phyloP scores from a whole-genome alignment of 2,797 vertebrate genomes.

The Pseudomugil gertrudae region DNA sequence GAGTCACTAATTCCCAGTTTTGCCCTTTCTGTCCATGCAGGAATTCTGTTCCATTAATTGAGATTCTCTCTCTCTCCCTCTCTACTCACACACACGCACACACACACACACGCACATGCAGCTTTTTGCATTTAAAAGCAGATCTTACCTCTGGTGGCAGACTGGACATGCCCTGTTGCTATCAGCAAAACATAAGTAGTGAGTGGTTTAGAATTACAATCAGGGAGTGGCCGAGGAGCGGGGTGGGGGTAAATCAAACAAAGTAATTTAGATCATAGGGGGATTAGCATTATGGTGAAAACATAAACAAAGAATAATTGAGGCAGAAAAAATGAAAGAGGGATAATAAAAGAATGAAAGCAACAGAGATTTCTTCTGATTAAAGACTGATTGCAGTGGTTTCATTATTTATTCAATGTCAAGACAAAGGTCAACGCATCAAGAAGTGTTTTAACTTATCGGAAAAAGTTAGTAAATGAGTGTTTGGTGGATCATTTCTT shows the following conservation, averaged over 20 bases:
- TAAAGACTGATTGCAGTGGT: background rate
- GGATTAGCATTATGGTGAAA: constrained; percentile 18
- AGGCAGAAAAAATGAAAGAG: background rate
- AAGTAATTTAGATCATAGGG: constrained; percentile 19
- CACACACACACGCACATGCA: background rate
- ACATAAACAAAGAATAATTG: constrained; percentile 2
- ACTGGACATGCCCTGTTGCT: constrained; percentile 17
- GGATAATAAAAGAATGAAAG: background rate
- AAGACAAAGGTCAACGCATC: background rate
- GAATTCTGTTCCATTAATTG: constrained; percentile 46
- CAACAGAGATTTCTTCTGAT: background rate
- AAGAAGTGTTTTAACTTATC: background rate
- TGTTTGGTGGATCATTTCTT: background rate
- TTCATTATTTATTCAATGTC: background rate
- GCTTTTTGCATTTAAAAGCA: background rate
- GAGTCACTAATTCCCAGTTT: constrained; percentile 65
- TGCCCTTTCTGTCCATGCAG: constrained; percentile 43
- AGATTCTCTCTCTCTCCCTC: constrained; percentile 18
- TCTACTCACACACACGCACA: no score
- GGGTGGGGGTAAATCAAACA: background rate
- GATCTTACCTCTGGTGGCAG: constrained; percentile 6
- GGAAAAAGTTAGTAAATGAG: background rate
- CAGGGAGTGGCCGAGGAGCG: background rate
- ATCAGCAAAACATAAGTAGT: constrained; percentile 2
- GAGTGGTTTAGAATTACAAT: constrained; percentile 28